Base-by-base conservation (phyloP, 53 echinoderm and acorn worm species). In the Glandiceps talaboti region DNA sequence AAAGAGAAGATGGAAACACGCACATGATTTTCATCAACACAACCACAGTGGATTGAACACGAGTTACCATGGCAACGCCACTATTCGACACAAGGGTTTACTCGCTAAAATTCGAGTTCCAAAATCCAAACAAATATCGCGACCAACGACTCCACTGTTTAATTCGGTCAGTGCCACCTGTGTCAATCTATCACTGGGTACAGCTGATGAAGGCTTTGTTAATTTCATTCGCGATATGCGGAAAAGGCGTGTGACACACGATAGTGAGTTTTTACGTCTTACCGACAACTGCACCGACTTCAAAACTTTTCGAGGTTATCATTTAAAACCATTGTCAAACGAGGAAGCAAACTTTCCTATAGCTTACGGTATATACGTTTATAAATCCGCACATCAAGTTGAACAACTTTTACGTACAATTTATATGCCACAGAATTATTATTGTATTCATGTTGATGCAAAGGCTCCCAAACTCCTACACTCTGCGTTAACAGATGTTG, bases 371-470 rank as follows among this genome's bases (percentile, higher is more conserved):
- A 85, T 92, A 74, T 30, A 76, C 0, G 79, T 33, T 26, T 90
- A 92, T 73, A 87, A 83, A 76, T 82, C 80, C 30, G 81, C 89
- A 1, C 87, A 83, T 10, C 90, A 87, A 74, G 64, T 89, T 0
- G 92, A 92, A 75, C 76, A 90, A 27, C 83, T 92, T 0, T 78
- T 92, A 1, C 81, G 92, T 33, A 85, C 83, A 0, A 92, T 92
- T 6, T 91, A 91, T 77, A 88, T 88, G 30, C 91, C 91, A 32
- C 91, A 91, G 75, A 88, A 91, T 33, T 1, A 87, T 27, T 90
- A 87, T 73, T 92, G 92, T 30, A 85, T 92, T 14, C 90, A 90
- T 74, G 77, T 79, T 1, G 92, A 92, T 32, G 33, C 33, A 14
- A 92, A 90, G 30, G 87, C 92, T 0, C 31, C 77, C 0, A 28